Evolutionary conservation across 1,140 invertebrate species (phyloP).

Genomic region (Drosophila nigromelanica): DNA sequence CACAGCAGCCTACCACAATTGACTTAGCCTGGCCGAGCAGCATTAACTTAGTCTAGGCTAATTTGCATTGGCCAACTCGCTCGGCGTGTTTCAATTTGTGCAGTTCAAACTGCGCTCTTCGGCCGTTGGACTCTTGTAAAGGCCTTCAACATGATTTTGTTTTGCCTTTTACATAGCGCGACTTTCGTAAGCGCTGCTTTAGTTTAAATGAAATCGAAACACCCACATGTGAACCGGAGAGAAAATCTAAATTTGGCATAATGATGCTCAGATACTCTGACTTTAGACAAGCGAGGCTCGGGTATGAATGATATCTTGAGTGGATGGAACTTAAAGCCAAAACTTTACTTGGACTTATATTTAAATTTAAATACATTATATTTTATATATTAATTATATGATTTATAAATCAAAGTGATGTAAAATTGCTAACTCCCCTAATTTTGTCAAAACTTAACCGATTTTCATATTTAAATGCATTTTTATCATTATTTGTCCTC

Average conservation of each 20-base stretch:
- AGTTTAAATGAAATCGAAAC: conserved; percentile 47
- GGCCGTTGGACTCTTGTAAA: conserved; percentile 16
- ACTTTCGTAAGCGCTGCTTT: conserved; percentile 59
- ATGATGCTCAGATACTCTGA: background rate
- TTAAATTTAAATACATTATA: too few species aligned
- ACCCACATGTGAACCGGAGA: conserved; percentile 22
- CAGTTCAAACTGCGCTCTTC: conserved; percentile 18
- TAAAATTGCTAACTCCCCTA: too few species aligned
- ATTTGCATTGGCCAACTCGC: conserved; percentile 40
- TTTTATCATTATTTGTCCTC: too few species aligned
- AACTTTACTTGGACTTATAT: too few species aligned
- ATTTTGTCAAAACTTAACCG: too few species aligned
- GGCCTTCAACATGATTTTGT: conserved; percentile 38
- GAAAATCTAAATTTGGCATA: background rate
- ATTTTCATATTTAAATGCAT: too few species aligned
- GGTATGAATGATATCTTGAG: too few species aligned
- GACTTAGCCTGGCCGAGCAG: background rate
- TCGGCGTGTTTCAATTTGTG: conserved; percentile 50
- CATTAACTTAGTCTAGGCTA: conserved; percentile 24
- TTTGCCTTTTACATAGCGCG: conserved; percentile 24
- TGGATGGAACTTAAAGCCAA: too few species aligned
- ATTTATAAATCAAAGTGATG: too few species aligned
- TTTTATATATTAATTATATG: too few species aligned
- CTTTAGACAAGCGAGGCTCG: background rate
- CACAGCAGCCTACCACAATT: conserved; percentile 24